Conservation (phyloP, 2,113 vertebrate species). For the Ariopsis seemanni region DNA sequence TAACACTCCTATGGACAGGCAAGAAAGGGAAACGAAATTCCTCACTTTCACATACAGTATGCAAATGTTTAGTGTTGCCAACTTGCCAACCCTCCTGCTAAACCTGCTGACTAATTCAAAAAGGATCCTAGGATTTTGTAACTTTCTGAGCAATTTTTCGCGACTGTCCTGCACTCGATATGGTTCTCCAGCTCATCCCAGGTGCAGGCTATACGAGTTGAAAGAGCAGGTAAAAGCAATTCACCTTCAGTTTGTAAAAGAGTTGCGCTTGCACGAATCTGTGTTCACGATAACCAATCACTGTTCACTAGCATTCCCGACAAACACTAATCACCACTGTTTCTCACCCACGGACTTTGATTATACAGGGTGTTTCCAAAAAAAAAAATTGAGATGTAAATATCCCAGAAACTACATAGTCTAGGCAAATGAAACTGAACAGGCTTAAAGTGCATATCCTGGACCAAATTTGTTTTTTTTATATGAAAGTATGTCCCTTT, state of each 20-base stretch:
- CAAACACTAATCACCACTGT: not conserved
- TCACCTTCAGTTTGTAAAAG: not conserved
- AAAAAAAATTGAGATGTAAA: too few species aligned
- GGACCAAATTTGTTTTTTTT: too few species aligned
- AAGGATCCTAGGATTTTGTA: not conserved
- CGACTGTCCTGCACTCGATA: not conserved
- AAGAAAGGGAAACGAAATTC: not conserved
- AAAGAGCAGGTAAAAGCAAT: not conserved
- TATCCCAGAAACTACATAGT: too few species aligned
- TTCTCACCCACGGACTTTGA: not conserved
- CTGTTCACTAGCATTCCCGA: not conserved
- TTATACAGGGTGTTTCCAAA: not conserved
- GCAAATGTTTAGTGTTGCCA: not conserved
- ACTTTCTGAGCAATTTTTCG: not conserved
- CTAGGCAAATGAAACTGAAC: too few species aligned
- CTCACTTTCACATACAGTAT: not conserved
- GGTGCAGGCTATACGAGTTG: not conserved
- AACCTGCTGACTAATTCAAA: not conserved
- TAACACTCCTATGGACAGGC: slow-evolving; percentile 26
- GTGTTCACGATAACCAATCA: not conserved
- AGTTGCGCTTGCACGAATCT: not conserved
- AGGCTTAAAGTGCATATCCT: too few species aligned
- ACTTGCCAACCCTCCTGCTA: not conserved
- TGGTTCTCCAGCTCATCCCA: not conserved
- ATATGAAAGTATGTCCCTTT: too few species aligned